Evolutionary conservation across 2,113 vertebrate species (phyloP).

Genomic region (Callaeas wilsoni): DNA sequence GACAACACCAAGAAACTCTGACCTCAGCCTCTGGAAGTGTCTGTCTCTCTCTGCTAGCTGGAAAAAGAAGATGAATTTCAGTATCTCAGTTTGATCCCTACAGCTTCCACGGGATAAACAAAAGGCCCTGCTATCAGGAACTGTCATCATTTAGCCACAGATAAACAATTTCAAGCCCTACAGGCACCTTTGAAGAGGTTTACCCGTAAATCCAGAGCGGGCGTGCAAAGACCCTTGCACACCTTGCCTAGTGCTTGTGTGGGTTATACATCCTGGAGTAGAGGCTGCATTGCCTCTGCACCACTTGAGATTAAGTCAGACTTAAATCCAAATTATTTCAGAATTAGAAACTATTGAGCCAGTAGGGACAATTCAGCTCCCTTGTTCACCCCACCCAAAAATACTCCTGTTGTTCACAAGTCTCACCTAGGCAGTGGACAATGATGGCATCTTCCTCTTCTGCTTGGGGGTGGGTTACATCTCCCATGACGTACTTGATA

Average conservation of each 20-base stretch:
- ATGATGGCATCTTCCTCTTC: constrained; percentile 81
- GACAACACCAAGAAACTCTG: not conserved
- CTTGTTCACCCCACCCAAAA: not conserved
- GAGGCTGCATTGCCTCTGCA: not conserved
- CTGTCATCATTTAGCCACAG: not conserved
- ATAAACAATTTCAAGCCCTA: not conserved
- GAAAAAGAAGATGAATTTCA: not conserved
- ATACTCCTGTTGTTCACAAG: not conserved
- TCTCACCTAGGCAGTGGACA: constrained; percentile 88
- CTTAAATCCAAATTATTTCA: not conserved
- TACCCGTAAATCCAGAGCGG: not conserved
- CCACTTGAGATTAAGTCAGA: not conserved
- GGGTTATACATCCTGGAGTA: not conserved
- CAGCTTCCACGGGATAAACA: not conserved
- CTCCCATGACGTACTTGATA: constrained; percentile 84
- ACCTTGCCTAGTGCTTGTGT: not conserved
- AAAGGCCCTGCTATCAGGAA: not conserved
- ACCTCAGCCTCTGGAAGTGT: not conserved
- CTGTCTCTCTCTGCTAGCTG: not conserved
- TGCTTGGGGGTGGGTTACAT: constrained; percentile 86
- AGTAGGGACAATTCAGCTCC: not conserved
- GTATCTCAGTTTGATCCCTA: not conserved
- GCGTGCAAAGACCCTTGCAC: not conserved
- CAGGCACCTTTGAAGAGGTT: not conserved
- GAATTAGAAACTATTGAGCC: not conserved